Base-by-base conservation (phyloP, 2,888 invertebrate species). In the Microctonus brassicae region DNA sequence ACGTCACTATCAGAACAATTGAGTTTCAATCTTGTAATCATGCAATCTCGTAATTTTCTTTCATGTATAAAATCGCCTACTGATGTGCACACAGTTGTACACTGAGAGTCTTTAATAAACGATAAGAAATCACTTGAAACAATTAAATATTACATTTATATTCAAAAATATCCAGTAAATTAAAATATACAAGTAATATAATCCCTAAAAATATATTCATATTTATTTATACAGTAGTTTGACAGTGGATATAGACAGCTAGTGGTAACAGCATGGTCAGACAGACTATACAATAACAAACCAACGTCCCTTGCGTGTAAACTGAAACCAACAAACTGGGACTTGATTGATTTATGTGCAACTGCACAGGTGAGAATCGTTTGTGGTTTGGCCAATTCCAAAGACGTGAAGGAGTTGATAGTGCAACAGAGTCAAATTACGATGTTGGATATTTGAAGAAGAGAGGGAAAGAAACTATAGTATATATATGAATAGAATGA, bases 321-420 rank as follows among this genome's bases (percentile, higher is more conserved):
- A 20, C 47, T 61, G 42, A 24, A n/a, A 47, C 71, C 57, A 72
- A 47, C 20, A 17, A 7, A 47, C 47, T 67, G 34, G 20, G 52
- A 71, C 74, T 63, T 77, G 75, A 77, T 77, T 75, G 77, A 77
- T 77, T 75, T 75, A 75, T 72, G 73, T 73, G 55, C 58, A 74
- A 74, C 73, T 71, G 72, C 75, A 69, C 77, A 75, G 74, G 74
- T 77, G 77, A 75, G 76, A 75, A 74, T 69, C 64, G 68, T 69
- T 73, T 47, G 74, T 57, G 72, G 73, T 72, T 47, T 60, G 63
- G 69, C 20, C 62, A 62, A 70, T 64, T 64, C 69, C 66, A 70
- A 71, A 61, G 64, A 57, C 58, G 47, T 47, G 17, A 47, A 47
- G 17, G 47, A 47, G 47, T 47, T 47, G 13, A 55, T 67, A 63